A percentile compares a stretch with the other conserved stretches of the same genome.
These are phyloP conservation scores for Kryptopterus vitreolus DNA, from an alignment of 2,797 vertebrate species.

Conservation along the genomic window DNA sequence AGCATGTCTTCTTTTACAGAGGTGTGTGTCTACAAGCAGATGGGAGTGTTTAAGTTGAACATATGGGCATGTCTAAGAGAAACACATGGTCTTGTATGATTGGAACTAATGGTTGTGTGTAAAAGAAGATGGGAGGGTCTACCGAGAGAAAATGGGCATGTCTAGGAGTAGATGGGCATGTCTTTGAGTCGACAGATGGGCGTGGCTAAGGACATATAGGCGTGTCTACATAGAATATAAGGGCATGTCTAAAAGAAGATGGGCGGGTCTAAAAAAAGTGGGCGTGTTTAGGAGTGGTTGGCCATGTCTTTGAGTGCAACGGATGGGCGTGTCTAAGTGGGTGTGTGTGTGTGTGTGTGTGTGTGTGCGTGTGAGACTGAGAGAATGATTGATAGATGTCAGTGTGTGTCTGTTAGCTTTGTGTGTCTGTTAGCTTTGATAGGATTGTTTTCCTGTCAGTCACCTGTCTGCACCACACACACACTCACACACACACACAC, in stretches of 20 bases:
- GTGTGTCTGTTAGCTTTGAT: constrained; percentile 61
- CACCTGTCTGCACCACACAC: constrained; percentile 50
- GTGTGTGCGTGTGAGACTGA: constrained; percentile 14
- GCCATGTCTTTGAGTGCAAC: too few relatives aligned
- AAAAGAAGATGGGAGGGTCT: too few relatives aligned
- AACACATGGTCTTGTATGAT: neutral
- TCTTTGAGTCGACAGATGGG: neutral
- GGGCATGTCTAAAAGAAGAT: too few relatives aligned
- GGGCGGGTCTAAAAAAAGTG: neutral
- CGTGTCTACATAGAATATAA: neutral
- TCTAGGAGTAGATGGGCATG: neutral
- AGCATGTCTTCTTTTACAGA: too few relatives aligned
- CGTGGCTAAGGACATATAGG: neutral
- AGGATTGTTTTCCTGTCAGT: constrained; percentile 70
- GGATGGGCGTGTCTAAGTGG: too few relatives aligned
- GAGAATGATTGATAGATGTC: constrained; percentile 27
- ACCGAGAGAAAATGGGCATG: too few relatives aligned
- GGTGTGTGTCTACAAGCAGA: too few relatives aligned
- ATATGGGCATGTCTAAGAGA: too few relatives aligned
- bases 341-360: constrained; percentile 50
- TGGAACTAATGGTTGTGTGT: neutral
- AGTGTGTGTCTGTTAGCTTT: too few relatives aligned
- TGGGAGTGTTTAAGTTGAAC: too few relatives aligned
- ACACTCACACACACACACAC: constrained; percentile 44
- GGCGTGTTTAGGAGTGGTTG: neutral